Base-by-base conservation (phyloP, 1,140 invertebrate species). In the Drosophila obscura region DNA sequence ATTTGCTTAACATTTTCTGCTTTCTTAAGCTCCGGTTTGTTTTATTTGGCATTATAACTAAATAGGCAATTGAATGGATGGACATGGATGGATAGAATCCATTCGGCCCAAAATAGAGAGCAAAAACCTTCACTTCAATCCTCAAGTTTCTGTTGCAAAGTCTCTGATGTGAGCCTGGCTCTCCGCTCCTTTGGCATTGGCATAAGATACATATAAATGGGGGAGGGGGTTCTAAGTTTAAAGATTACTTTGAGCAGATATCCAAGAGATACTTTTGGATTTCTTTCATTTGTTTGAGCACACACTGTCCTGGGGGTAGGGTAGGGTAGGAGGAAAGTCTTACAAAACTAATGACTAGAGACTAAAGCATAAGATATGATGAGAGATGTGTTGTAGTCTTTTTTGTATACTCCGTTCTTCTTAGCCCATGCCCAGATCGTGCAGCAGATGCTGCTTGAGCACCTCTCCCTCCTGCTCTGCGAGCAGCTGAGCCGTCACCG, bases 401-500 rank as follows among this genome's bases (percentile, higher is more conserved):
- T 84, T 79, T 65, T 66, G 51, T 41, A 16, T 53, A 15, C 15
- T 31, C 43, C 24, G 24, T 11, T n/a, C 43, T 9, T 5, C 75
- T 62, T 73, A 76, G 5, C 73, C 68, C 78, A 91, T 82, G 50
- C 90, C 90, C 67, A 91, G 79, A 72, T 91, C 90, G 52, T 91
- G 88, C 64, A 90, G 59, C 60, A 91, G 69, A 71, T 90, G 90
- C 73, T 90, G 79, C 57, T 80, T 87, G 4, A 91, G 80, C 50
- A 84, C 81, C 62, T 90, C 84, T 7, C 90, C 84, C 77, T 91
- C 84, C 67, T 90, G 66, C 51, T 91, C 90, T 16, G 83, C 87
- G 44, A 91, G 46, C 35, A 84, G 68, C 62, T 91, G 90, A 13
- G 84, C 90, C 7, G 88, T 91, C 16, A 91, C 94, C 48, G 94